Percentiles rank a stretch among this genome's conserved stretches.
Conservation (phyloP, 64 coral and sea anemone species). For the Stylophora pistillata region DNA sequence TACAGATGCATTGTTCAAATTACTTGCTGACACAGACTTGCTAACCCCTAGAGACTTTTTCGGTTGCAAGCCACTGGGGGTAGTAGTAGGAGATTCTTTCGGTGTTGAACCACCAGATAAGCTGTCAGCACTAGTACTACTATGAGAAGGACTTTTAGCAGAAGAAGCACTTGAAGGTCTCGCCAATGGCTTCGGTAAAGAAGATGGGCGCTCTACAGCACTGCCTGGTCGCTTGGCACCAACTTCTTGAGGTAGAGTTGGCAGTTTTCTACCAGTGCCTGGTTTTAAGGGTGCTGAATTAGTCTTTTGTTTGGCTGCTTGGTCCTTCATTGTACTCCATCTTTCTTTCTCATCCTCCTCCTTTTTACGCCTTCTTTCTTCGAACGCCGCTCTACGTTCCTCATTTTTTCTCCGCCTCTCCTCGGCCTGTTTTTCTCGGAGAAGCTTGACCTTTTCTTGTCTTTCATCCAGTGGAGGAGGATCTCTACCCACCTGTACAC, state of each 20-base stretch:
- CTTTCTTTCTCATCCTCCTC: constrained; percentile 78
- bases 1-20: constrained; percentile 42
- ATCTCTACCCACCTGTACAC: constrained; percentile 20
- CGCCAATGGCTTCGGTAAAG: constrained; percentile 74
- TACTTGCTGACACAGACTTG: constrained; percentile 69
- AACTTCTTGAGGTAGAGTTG: constrained; percentile 53
- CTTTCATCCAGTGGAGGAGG: constrained; percentile 46
- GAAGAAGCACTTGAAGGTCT: constrained; percentile 42
- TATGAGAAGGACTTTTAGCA: constrained; percentile 54
- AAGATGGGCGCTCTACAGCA: constrained; percentile 63
- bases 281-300: constrained; percentile 36
- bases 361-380: constrained; percentile 79
- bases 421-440: constrained; percentile 83
- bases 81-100: constrained; percentile 64
- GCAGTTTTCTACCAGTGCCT: constrained; percentile 81
- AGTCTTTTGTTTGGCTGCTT: constrained; percentile 35
- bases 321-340: constrained; percentile 71
- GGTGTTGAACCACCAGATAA: constrained; percentile 78
- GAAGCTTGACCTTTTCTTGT: constrained; percentile 65
- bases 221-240: constrained; percentile 66
- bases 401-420: constrained; percentile 85
- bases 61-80: constrained; percentile 41
- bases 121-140: constrained; percentile 63
- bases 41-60: constrained; percentile 35
- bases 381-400: constrained; percentile 79